Evolutionary conservation across 2,888 invertebrate genomes (phyloP).

Genomic region (Drosophila borealis): DNA sequence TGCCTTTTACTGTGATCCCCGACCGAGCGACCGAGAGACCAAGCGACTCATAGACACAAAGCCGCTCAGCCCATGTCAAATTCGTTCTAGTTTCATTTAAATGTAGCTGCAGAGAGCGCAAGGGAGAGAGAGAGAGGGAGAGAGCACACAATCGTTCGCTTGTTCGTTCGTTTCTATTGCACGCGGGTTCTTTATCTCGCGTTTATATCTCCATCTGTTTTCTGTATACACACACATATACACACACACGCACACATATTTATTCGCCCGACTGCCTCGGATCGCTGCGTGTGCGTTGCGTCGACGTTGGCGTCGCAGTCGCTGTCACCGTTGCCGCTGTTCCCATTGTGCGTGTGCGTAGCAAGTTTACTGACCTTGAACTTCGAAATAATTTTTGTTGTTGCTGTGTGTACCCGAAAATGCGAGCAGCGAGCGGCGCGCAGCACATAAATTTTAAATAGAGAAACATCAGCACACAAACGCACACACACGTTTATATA

Average conservation of each 20-base stretch:
- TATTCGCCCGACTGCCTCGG: constrained; percentile 37
- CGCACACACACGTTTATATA: not conserved
- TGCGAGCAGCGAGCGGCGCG: constrained; percentile 38
- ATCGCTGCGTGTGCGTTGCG: constrained; percentile 45
- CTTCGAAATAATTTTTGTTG: constrained; percentile 78
- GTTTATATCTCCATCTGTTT: constrained; percentile 36
- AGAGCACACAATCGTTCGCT: not conserved
- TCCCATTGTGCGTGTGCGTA: constrained; percentile 74
- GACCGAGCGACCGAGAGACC: constrained; percentile 33
- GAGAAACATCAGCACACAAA: constrained; percentile 33
- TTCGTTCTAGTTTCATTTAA: constrained; percentile 73
- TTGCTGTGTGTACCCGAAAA: constrained; percentile 61
- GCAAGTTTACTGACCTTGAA: constrained; percentile 85
- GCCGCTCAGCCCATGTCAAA: constrained; percentile 49
- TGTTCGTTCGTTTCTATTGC: constrained; percentile 24
- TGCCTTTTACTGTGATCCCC: constrained; percentile 14
- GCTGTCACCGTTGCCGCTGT: constrained; percentile 13
- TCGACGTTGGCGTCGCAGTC: constrained; percentile 14
- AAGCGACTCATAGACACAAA: constrained; percentile 40
- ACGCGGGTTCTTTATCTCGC: constrained; percentile 37
- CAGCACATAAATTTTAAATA: constrained; percentile 62
- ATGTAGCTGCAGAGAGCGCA: constrained; percentile 20
- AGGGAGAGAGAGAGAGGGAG: constrained; percentile 6
- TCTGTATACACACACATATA: not conserved
- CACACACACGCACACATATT: too few relatives aligned